A percentile compares a stretch with the other conserved stretches of the same genome.
Conservation (phyloP, 1,140 invertebrate species). For the Cydia splendana region DNA sequence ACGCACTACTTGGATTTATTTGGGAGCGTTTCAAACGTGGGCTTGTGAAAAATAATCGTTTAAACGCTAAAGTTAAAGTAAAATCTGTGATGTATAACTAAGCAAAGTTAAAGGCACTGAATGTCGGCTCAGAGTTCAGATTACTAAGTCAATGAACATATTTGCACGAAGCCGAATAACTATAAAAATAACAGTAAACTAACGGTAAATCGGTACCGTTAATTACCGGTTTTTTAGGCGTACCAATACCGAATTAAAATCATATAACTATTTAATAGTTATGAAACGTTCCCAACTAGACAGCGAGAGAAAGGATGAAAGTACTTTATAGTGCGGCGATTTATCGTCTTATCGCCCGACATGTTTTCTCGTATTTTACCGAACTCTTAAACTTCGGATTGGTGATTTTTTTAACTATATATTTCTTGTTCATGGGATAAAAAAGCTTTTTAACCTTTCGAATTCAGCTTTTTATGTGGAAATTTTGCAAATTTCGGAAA, state of each 20-base stretch:
- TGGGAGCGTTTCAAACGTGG: constrained; percentile 16
- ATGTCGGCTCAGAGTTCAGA: neutral
- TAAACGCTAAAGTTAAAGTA: neutral
- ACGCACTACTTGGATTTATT: constrained; percentile 5
- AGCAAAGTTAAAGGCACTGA: neutral
- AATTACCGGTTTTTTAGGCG: neutral
- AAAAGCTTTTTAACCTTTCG: no score
- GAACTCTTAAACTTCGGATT: no score
- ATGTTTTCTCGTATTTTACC: neutral
- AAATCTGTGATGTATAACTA: neutral
- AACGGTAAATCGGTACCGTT: neutral
- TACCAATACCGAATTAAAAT: neutral
- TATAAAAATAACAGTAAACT: neutral
- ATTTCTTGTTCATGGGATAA: no score
- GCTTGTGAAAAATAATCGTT: neutral
- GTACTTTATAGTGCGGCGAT: neutral
- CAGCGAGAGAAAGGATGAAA: neutral
- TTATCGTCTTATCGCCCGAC: neutral
- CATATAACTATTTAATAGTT: neutral
- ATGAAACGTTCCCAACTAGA: constrained; percentile 19
- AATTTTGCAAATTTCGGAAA: no score
- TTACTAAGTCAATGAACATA: neutral
- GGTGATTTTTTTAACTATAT: no score
- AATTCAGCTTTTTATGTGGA: no score
- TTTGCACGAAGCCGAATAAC: neutral